Conservation (phyloP, 1,140 invertebrate species). For the Papilio polyxenes region DNA sequence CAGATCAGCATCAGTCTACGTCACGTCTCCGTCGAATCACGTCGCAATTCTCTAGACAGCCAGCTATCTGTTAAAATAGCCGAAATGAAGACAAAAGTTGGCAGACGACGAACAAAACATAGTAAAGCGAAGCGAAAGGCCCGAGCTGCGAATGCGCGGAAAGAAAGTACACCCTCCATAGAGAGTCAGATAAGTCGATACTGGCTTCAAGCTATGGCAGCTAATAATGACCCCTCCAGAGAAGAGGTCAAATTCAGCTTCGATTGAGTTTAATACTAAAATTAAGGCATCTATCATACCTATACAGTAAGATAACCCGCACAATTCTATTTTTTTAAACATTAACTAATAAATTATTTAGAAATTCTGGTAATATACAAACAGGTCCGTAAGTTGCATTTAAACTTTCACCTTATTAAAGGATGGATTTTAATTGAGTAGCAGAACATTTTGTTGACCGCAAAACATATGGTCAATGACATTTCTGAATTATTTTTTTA, state of each 20-base stretch:
- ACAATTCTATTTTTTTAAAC: not conserved
- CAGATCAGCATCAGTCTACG: constrained; percentile 90
- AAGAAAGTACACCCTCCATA: constrained; percentile 89
- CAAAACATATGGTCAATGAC: too few relatives aligned
- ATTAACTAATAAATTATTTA: not conserved
- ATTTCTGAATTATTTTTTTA: not conserved
- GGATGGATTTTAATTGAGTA: not conserved
- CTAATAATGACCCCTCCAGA: constrained; percentile 71
- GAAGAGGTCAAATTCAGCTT: constrained; percentile 76
- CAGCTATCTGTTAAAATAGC: constrained; percentile 91
- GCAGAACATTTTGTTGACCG: not conserved
- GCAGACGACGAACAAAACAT: constrained; percentile 77
- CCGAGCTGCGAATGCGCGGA: constrained; percentile 79
- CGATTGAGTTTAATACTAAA: constrained; percentile 54
- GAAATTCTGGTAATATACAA: not conserved
- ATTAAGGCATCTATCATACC: not conserved
- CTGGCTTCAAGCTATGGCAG: constrained; percentile 78
- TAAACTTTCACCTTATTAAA: not conserved
- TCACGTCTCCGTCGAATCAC: constrained; percentile 90
- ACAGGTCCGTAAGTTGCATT: too few relatives aligned
- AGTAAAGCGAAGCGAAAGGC: constrained; percentile 70
- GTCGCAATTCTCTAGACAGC: constrained; percentile 91
- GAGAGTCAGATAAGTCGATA: constrained; percentile 87
- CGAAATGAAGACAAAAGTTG: constrained; percentile 88
- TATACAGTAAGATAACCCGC: not conserved